Conservation (phyloP, 2,797 vertebrate genomes). For the Sibirionetta formosa region DNA sequence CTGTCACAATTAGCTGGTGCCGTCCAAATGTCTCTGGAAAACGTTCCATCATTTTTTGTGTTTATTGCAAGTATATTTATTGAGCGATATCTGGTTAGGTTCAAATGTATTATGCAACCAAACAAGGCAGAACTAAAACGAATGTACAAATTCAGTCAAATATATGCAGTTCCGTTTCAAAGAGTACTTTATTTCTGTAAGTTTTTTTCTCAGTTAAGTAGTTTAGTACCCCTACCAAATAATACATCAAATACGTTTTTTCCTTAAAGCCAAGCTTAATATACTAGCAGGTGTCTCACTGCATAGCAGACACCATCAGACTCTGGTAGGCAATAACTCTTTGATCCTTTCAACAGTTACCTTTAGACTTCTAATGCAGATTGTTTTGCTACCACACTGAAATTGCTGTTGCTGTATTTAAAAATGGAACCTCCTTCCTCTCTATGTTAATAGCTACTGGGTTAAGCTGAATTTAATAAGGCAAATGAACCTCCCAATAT, state of each 20-base stretch:
- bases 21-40: slow-evolving; percentile 14
- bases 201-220: slow-evolving; percentile 26
- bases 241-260: slow-evolving; percentile 44
- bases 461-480: slow-evolving; percentile 1
- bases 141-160: slow-evolving; percentile 16
- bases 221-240: slow-evolving; percentile 6
- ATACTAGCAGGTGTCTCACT: not conserved
- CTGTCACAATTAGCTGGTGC: slow-evolving; percentile 21
- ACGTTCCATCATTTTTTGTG: not conserved
- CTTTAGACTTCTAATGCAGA: not conserved
- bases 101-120: not conserved
- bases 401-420: not conserved
- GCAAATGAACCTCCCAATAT: not conserved
- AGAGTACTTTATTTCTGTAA: slow-evolving; percentile 6
- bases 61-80: not conserved
- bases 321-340: not conserved
- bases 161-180: slow-evolving; percentile 36
- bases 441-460: not conserved
- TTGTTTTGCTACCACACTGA: not conserved
- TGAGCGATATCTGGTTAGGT: not conserved
- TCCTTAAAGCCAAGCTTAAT: slow-evolving; percentile 18
- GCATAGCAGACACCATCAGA: not conserved
- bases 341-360: not conserved
- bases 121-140: slow-evolving; percentile 11
- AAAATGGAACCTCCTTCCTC: not conserved